These are phyloP conservation scores for Odontocerum albicorne DNA, from an alignment of 2,888 invertebrate species.

Conservation along the genomic window DNA sequence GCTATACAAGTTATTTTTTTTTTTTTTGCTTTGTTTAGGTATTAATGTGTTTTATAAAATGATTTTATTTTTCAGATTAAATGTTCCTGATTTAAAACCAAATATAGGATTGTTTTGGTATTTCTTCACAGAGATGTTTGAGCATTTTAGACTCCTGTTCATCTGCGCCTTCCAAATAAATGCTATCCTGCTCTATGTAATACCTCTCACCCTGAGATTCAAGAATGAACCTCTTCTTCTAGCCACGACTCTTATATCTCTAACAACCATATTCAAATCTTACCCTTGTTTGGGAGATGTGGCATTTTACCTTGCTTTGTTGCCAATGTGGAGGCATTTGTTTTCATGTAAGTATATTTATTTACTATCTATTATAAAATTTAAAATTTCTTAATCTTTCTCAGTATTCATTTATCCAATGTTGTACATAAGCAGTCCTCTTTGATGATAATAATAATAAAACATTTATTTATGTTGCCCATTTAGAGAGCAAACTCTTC, in stretches of 20 bases:
- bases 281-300: constrained; percentile 97
- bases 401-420: no score
- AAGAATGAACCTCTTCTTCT: constrained; percentile 79
- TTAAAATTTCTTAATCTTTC: no score
- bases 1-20: no score
- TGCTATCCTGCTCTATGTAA: constrained; percentile 85
- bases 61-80: constrained; percentile 57
- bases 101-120: constrained; percentile 99
- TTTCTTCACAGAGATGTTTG: constrained; percentile 99
- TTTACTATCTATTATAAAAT: no score
- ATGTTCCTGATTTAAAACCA: constrained; percentile 91
- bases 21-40: no score
- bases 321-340: constrained; percentile 90
- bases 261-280: constrained; percentile 92
- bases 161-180: constrained; percentile 97
- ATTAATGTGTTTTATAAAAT: no score
- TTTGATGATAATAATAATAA: no score
- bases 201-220: constrained; percentile 82
- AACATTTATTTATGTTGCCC: no score
- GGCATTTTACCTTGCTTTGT: constrained; percentile 84
- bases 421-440: no score
- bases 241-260: constrained; percentile 75
- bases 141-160: constrained; percentile 94
- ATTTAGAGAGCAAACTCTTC: no score
- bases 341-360: constrained; percentile 75